Evolutionary conservation across 2,797 vertebrate species (phyloP).

Genomic region (Hoplostethus atlanticus): DNA sequence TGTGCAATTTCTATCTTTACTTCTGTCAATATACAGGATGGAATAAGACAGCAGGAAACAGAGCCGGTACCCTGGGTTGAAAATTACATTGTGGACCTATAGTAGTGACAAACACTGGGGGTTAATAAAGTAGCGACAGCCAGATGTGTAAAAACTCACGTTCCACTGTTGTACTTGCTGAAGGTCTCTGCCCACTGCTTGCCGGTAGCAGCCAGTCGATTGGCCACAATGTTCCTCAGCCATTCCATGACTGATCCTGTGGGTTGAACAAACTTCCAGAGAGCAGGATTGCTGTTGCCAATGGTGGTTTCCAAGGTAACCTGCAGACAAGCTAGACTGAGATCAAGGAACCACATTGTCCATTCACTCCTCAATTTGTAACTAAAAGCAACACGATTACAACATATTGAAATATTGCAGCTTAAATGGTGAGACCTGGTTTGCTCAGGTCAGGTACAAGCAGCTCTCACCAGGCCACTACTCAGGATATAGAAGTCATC

Average conservation of each 20-base stretch:
- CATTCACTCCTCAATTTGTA: background rate
- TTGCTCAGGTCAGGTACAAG: background rate
- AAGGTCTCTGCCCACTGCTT: conserved; percentile 88
- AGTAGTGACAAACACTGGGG: background rate
- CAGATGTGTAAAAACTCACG: conserved; percentile 83
- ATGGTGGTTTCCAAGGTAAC: conserved; percentile 95
- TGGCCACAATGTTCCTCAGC: conserved; percentile 93
- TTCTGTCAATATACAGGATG: no score
- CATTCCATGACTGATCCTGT: conserved; percentile 89
- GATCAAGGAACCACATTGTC: background rate
- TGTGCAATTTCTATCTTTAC: no score
- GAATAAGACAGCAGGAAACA: conserved; percentile 11
- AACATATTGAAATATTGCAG: background rate
- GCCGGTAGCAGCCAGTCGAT: conserved; percentile 88
- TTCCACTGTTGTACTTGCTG: conserved; percentile 93
- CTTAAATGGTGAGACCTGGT: background rate
- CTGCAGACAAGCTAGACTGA: conserved; percentile 72
- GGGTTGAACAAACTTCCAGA: conserved; percentile 91
- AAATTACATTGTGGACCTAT: background rate
- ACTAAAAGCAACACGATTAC: background rate
- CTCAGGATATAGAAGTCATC: conserved; percentile 97
- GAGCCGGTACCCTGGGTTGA: background rate
- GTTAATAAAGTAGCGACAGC: conserved; percentile 5
- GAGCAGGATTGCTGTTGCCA: conserved; percentile 89
- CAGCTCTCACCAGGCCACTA: conserved; percentile 90